A percentile compares a stretch with the other conserved stretches of the same genome.
phyloP scores from a whole-genome alignment of 2,888 invertebrate species.

The Protonemura montana region DNA sequence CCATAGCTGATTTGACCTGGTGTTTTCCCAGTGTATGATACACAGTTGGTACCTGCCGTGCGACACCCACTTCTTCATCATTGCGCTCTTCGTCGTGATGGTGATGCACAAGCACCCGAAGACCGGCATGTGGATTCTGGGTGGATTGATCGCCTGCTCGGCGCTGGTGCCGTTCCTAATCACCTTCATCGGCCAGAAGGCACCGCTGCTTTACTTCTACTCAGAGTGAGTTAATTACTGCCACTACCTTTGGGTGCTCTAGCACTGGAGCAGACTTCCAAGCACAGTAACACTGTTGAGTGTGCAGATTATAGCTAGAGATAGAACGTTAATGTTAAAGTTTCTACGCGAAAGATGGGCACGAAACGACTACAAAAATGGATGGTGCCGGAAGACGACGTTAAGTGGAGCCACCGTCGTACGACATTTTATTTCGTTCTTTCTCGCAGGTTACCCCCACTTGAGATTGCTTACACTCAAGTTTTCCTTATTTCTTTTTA shows the following conservation, averaged over 20 bases:
- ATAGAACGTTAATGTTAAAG: too few species aligned
- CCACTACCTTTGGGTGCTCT: too few species aligned
- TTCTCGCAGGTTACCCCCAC: too few species aligned
- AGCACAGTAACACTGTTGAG: too few species aligned
- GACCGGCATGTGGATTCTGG: constrained; percentile 58
- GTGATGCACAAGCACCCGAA: constrained; percentile 54
- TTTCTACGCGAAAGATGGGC: too few species aligned
- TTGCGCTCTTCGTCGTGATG: constrained; percentile 61
- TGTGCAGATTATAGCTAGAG: too few species aligned
- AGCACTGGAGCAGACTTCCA: neutral
- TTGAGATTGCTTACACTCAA: too few species aligned
- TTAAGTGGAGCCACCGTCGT: too few species aligned
- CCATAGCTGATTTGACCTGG: neutral
- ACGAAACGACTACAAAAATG: too few species aligned
- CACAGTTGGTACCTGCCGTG: constrained; percentile 75
- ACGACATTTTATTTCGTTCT: too few species aligned
- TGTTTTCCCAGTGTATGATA: constrained; percentile 67
- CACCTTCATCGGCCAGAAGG: constrained; percentile 56
- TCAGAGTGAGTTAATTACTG: constrained; percentile 36
- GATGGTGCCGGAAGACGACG: too few species aligned
- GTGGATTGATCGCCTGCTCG: constrained; percentile 58
- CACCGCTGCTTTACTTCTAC: constrained; percentile 35
- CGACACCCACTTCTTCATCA: constrained; percentile 73
- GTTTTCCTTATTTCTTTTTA: too few species aligned
- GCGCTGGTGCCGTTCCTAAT: constrained; percentile 63